A percentile compares a stretch with the other conserved stretches of the same genome.
Evolutionary conservation across 2,888 invertebrate genomes (phyloP).

Genomic region (Apodemia mormo): DNA sequence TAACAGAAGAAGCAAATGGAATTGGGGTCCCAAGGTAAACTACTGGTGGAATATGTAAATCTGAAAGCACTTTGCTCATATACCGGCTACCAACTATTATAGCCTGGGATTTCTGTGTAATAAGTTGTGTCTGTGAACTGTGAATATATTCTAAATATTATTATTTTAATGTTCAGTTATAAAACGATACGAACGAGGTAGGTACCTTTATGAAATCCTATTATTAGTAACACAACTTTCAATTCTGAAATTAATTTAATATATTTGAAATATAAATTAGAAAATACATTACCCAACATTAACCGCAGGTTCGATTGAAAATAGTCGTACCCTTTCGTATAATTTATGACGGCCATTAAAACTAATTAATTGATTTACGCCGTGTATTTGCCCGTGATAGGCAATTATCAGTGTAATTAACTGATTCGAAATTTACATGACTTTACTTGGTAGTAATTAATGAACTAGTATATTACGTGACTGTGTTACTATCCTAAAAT

Average conservation of each 20-base stretch:
- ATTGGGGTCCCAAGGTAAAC: too few species aligned
- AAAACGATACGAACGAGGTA: too few species aligned
- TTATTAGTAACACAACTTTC: not conserved
- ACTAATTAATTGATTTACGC: constrained; percentile 23
- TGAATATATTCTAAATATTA: too few species aligned
- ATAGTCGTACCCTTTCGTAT: constrained; percentile 4
- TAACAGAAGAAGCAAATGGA: too few species aligned
- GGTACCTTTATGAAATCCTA: too few species aligned
- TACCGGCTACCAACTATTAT: too few species aligned
- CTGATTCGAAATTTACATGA: constrained; percentile 1
- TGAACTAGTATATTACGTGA: not conserved
- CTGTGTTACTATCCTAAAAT: too few species aligned
- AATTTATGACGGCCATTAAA: constrained; percentile 24
- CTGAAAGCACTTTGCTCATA: too few species aligned
- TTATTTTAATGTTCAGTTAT: too few species aligned
- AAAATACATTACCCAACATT: not conserved
- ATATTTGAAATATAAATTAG: not conserved
- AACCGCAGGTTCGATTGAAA: not conserved
- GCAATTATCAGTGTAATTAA: constrained; percentile 14
- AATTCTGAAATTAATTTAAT: not conserved
- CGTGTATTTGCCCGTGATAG: constrained; percentile 20
- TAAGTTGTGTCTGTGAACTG: too few species aligned
- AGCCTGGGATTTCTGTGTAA: too few species aligned
- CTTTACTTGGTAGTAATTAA: not conserved
- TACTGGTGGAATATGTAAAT: too few species aligned